These are phyloP conservation scores for Phalacrocorax aristotelis DNA, from an alignment of 2,113 vertebrate genomes.

Conservation along the genomic window DNA sequence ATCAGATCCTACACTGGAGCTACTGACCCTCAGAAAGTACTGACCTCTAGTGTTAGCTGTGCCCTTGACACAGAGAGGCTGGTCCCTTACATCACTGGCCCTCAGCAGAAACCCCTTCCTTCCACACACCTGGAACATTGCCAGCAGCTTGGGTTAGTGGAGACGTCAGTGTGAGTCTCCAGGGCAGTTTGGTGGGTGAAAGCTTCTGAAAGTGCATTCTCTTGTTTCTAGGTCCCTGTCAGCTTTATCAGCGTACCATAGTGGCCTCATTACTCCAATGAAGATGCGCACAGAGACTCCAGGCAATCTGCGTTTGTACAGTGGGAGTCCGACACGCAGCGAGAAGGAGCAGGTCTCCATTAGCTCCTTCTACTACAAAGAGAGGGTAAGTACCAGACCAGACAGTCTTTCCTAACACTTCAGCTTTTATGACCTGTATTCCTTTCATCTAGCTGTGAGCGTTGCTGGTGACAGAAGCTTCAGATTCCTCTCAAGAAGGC, in stretches of 20 bases:
- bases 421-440: background rate
- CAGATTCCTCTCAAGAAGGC: background rate
- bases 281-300: slow-evolving; percentile 96
- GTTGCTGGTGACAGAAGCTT: background rate
- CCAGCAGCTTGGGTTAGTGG: background rate
- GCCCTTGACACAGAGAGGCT: accelerated
- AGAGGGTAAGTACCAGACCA: slow-evolving; percentile 82
- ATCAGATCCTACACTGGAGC: background rate
- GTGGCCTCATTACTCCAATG: slow-evolving; percentile 92
- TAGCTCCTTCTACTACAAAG: slow-evolving; percentile 99
- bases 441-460: background rate
- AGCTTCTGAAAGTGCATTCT: background rate
- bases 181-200: background rate
- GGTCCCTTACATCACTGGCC: accelerated
- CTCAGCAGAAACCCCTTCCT: background rate
- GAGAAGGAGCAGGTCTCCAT: slow-evolving; percentile 98
- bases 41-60: background rate
- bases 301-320: slow-evolving; percentile 89
- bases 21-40: background rate
- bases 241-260: slow-evolving; percentile 94
- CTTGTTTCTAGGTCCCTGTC: slow-evolving; percentile 85
- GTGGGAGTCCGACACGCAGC: slow-evolving; percentile 90
- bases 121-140: background rate
- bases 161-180: background rate
- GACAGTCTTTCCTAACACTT: background rate